These are phyloP conservation scores for Laupala kohalensis DNA, from an alignment of 1,140 invertebrate genomes.

Conservation along the genomic window DNA sequence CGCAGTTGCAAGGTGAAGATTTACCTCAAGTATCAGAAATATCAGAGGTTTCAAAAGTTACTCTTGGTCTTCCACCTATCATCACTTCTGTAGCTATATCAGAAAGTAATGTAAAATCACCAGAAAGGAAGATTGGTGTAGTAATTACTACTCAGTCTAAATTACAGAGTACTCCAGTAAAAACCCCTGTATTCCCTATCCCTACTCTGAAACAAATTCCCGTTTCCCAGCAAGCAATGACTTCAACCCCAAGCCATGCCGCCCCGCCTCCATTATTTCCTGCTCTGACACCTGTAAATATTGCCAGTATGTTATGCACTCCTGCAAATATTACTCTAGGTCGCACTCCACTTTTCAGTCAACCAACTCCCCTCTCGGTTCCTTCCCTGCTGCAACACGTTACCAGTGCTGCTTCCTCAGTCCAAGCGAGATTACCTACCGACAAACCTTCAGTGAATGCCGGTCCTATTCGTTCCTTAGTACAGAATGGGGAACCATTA, in stretches of 20 bases:
- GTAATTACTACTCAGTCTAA: constrained; percentile 1
- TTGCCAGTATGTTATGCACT: background rate
- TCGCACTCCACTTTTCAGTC: background rate
- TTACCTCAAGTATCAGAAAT: background rate
- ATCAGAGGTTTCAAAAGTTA: background rate
- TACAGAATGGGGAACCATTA: constrained; percentile 4
- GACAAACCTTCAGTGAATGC: background rate
- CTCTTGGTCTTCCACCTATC: background rate
- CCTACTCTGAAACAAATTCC: background rate
- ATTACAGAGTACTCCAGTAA: constrained; percentile 1
- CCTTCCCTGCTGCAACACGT: background rate
- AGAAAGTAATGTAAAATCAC: background rate
- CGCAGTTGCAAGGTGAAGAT: constrained; percentile 3
- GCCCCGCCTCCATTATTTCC: constrained; percentile 3
- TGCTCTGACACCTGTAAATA: background rate
- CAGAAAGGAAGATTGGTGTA: background rate
- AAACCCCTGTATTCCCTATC: background rate
- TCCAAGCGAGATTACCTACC: background rate
- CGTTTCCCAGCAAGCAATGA: background rate
- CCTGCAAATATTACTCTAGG: background rate
- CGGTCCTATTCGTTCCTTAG: background rate
- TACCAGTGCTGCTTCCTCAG: background rate
- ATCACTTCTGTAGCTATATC: background rate
- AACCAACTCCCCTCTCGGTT: background rate
- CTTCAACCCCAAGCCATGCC: constrained; percentile 1